Evolutionary conservation across 1,140 invertebrate species (phyloP), one percentile per base, ranked within the genome.

Genomic region (Idris sp.): DNA sequence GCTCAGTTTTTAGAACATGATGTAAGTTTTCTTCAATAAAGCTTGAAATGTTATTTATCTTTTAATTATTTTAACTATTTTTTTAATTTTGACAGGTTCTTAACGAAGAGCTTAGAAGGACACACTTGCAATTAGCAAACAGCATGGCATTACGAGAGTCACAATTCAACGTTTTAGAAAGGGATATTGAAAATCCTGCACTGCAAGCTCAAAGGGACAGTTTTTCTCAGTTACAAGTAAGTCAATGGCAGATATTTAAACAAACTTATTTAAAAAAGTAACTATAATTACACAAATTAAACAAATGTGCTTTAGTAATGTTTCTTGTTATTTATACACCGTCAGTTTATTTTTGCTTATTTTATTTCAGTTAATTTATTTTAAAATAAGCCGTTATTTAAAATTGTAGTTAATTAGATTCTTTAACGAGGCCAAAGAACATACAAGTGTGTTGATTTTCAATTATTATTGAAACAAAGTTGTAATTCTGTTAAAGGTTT

Each of bases 191-290:
- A 8, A 77, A 81, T 36, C 73, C 83, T 7, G 76, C 58, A 3
- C 44, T 85, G 6, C 79, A 74, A 44, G 59, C 67, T 51, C 79
- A 80, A 68, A 78, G 76, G 7, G 71, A 77, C 38, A 83, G 80
- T 22, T 79, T 86, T 33, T 81, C 78, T 18, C 78, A 84, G 18
- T 36, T 84, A 16, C 81, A 87, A 80, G 87, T 87, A 81, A 19
- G 48, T 69, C 28, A 16, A 30, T 8, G 36, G 36, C 1, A 5
- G 16, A n/a, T n/a, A n/a, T n/a, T n/a, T n/a, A n/a, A n/a, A n/a
- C n/a, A n/a, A n/a, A n/a, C n/a, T n/a, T n/a, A n/a, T n/a, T n/a
- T n/a, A n/a, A n/a, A n/a, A n/a, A n/a, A n/a, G n/a, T n/a, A n/a
- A n/a, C n/a, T n/a, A n/a, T n/a, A n/a, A n/a, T n/a, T n/a, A n/a